Evolutionary conservation across 2,888 invertebrate species (phyloP).

Genomic region (Xestobium rufovillosum): DNA sequence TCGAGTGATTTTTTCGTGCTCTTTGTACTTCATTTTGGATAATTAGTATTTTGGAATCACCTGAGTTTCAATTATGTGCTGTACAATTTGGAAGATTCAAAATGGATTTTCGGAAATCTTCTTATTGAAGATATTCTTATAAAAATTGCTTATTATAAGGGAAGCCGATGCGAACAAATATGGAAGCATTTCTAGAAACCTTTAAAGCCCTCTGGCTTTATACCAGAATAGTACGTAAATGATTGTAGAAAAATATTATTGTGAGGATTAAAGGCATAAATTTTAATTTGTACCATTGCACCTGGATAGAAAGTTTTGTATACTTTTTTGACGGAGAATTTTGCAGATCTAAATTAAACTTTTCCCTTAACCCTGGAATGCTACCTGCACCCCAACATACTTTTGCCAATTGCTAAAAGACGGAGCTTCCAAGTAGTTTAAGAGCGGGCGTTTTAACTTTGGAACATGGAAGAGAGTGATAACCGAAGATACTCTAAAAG

Average conservation of each 20-base stretch:
- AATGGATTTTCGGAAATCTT: neutral
- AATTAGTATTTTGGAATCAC: neutral
- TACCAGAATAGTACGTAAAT: constrained; percentile 24
- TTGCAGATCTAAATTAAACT: too few relatives aligned
- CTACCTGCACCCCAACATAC: too few relatives aligned
- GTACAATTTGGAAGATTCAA: neutral
- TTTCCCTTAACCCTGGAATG: too few relatives aligned
- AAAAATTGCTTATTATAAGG: constrained; percentile 27
- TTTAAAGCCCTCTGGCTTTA: constrained; percentile 15
- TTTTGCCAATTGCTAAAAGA: too few relatives aligned
- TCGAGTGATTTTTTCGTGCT: too few relatives aligned
- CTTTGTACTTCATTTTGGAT: neutral
- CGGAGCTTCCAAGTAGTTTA: too few relatives aligned
- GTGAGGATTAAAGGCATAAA: constrained; percentile 41
- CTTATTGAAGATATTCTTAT: neutral
- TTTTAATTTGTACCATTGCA: constrained; percentile 42
- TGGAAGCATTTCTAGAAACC: constrained; percentile 35
- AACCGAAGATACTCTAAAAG: too few relatives aligned
- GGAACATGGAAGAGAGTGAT: too few relatives aligned
- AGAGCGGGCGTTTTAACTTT: too few relatives aligned
- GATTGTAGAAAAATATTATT: constrained; percentile 43
- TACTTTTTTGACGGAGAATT: too few relatives aligned
- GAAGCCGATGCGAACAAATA: constrained; percentile 34
- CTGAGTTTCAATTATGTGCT: neutral
- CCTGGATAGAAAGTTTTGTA: constrained; percentile 36